These are phyloP conservation scores for Bombus sylvicola DNA, from an alignment of 1,140 invertebrate species.

Conservation along the genomic window DNA sequence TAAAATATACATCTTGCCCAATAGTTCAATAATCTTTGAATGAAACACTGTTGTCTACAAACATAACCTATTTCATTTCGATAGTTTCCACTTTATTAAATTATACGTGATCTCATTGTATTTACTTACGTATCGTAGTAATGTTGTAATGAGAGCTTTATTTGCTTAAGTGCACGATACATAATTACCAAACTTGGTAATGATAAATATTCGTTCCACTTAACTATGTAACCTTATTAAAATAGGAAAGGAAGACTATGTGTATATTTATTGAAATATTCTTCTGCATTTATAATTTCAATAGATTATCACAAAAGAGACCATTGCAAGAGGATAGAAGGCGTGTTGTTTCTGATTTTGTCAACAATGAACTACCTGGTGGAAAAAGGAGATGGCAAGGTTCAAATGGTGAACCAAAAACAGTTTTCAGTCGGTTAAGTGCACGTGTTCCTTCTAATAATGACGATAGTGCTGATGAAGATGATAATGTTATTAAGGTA, in stretches of 20 bases:
- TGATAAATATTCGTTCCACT: background rate
- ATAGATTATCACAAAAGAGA: constrained; percentile 76
- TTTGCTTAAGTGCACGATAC: background rate
- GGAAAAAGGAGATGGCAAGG: constrained; percentile 79
- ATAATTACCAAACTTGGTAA: background rate
- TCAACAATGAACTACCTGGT: constrained; percentile 78
- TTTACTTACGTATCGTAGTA: constrained; percentile 10
- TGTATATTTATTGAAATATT: background rate
- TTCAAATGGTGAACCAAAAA: constrained; percentile 81
- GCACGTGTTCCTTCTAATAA: constrained; percentile 78
- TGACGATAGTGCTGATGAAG: constrained; percentile 82
- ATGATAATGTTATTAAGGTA: constrained; percentile 80
- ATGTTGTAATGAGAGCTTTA: background rate
- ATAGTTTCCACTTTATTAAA: constrained; percentile 1
- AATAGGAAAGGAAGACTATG: background rate
- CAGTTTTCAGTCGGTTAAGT: constrained; percentile 83
- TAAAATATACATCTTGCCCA: background rate
- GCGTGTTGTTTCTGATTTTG: constrained; percentile 72
- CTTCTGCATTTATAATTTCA: constrained; percentile 48
- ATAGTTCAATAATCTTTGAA: constrained; percentile 5
- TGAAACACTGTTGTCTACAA: constrained; percentile 20
- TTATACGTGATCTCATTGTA: constrained; percentile 17
- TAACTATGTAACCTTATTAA: background rate
- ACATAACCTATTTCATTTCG: constrained; percentile 25
- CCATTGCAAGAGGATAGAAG: constrained; percentile 79